Base-by-base conservation (phyloP, 2,797 vertebrate genomes). In the Buceros bicornis region DNA sequence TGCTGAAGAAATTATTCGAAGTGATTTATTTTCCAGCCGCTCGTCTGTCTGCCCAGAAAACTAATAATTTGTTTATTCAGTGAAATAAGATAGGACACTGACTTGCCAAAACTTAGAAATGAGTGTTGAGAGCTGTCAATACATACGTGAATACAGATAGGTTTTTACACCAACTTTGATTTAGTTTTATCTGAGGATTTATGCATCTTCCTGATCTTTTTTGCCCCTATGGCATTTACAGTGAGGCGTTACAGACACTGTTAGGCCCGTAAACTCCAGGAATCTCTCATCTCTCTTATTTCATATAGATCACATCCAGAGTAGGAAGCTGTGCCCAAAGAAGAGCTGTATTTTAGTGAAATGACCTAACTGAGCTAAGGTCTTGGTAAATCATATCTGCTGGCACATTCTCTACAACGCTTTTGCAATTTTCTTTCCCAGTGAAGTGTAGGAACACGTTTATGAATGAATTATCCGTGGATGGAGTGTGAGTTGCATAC, bases 21-120 rank as follows among this genome's bases (percentile, higher is more conserved):
- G 54, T 78, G 8, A 90, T 93, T 93, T 91, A 72, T 93, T 93
- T 93, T 82, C 62, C 58, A 91, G 25, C 18, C 57, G 28, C 51
- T 86, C 86, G n/a, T 72, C 72, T 91, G 37, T 51, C 69, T 94
- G 61, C 70, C 79, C 72, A 92, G 91, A 78, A 86, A 94, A 76
- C 33, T 57, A 83, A 56, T 92, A 81, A 83, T 93, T 91, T 93
- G 20, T 74, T 89, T 88, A 89, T 89, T 93, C 79, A 82, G 47
- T 72, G 94, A 90, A 93, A 74, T 82, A 89, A 95, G 76, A 65
- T 37, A 25, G 40, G 48, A 81, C 70, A 74, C 29, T 16, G 5
- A 50, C 69, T 77, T 85, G 72, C 53, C 87, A 92, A 93, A 93
- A 89, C 37, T 77, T 67, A 61, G 37, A 73, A 91, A 93, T 4